phyloP scores from a whole-genome alignment of 1,140 invertebrate genomes.

The Potamilus streckersoni region DNA sequence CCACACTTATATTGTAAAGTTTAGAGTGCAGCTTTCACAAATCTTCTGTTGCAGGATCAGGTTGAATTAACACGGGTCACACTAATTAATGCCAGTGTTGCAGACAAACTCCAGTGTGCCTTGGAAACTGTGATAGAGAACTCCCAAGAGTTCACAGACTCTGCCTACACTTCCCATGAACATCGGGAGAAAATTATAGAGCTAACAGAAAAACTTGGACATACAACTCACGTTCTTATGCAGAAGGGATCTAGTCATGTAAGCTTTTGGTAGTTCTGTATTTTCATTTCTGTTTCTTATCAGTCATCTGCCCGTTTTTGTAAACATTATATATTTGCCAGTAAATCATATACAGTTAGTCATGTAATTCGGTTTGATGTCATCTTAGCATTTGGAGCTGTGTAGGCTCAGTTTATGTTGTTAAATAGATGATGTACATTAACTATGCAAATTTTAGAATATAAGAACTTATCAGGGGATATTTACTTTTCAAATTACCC shows the following conservation, averaged over 20 bases:
- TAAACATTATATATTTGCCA: too few relatives aligned
- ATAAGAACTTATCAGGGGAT: too few relatives aligned
- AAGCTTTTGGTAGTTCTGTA: conserved; percentile 54
- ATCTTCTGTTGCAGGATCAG: conserved; percentile 71
- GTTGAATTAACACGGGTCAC: conserved; percentile 86
- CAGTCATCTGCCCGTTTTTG: too few relatives aligned
- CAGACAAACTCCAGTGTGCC: conserved; percentile 79
- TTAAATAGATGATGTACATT: background rate
- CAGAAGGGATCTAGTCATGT: conserved; percentile 87
- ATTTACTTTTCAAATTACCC: too few relatives aligned
- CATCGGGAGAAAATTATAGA: conserved; percentile 94
- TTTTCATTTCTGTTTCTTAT: too few relatives aligned
- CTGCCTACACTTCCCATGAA: conserved; percentile 97
- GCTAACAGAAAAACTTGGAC: conserved; percentile 77
- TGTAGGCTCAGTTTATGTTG: background rate
- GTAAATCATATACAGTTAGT: too few relatives aligned
- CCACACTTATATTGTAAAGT: too few relatives aligned
- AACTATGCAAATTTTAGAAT: too few relatives aligned
- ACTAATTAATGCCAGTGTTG: conserved; percentile 70
- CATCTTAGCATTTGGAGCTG: background rate
- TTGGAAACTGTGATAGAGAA: conserved; percentile 93
- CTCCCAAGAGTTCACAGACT: conserved; percentile 99
- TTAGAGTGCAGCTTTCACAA: background rate
- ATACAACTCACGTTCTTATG: conserved; percentile 72
- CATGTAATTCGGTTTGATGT: background rate